Conservation (phyloP, 2,113 vertebrate species). For the Neolamprologus variostigma region DNA sequence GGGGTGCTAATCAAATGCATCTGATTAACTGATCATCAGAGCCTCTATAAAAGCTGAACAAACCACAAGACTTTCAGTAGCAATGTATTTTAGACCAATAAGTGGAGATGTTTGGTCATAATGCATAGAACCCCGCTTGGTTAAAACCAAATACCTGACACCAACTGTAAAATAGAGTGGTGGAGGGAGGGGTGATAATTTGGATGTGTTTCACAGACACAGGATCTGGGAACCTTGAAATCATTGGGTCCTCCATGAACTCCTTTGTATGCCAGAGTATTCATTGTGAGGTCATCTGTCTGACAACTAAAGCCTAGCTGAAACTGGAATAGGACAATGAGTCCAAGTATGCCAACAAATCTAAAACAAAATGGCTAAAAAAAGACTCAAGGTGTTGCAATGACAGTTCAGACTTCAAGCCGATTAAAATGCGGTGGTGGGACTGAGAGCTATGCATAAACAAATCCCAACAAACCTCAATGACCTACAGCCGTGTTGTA, state of each 20-base stretch:
- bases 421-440: background rate
- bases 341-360: background rate
- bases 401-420: background rate
- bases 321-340: background rate
- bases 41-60: background rate
- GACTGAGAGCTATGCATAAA: background rate
- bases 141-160: background rate
- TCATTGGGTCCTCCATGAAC: background rate
- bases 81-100: background rate
- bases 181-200: background rate
- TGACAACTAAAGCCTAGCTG: background rate
- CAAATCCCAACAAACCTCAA: background rate
- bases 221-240: background rate
- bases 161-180: background rate
- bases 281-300: background rate
- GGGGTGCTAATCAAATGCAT: background rate
- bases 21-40: background rate
- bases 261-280: background rate
- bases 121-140: background rate
- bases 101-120: background rate
- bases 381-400: background rate
- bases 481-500: background rate
- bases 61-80: background rate
- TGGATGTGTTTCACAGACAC: background rate
- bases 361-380: background rate